A percentile compares a stretch with the other conserved stretches of the same genome.
Conservation (phyloP, 2,888 invertebrate species). For the Ptychoptera contaminata region DNA sequence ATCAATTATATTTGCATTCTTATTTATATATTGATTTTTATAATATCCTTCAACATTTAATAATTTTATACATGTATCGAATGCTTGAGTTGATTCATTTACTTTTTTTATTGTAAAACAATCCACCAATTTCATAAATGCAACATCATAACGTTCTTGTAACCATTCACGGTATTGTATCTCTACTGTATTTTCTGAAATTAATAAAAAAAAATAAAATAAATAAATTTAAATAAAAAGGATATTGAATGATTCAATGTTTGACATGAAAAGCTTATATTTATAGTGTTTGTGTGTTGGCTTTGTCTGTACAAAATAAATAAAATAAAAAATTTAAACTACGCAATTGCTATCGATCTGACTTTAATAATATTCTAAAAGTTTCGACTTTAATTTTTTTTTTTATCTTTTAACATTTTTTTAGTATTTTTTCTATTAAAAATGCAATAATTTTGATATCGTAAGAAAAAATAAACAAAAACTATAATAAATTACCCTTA, state of each 20-base stretch:
- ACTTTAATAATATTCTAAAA: too few relatives aligned
- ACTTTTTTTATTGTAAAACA: conserved; percentile 38
- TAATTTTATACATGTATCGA: conserved; percentile 57
- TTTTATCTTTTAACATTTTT: too few relatives aligned
- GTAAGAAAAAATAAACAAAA: neutral
- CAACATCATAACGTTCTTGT: conserved; percentile 49
- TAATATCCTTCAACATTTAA: conserved; percentile 54
- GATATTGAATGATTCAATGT: too few relatives aligned
- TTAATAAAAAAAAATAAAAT: conserved; percentile 5
- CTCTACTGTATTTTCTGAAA: conserved; percentile 38
- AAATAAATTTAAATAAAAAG: neutral
- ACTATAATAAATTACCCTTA: conserved; percentile 25
- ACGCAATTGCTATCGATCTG: too few relatives aligned
- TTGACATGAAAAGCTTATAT: too few relatives aligned
- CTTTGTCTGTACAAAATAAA: neutral
- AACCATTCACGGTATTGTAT: conserved; percentile 52
- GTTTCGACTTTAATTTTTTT: too few relatives aligned
- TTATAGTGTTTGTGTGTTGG: too few relatives aligned
- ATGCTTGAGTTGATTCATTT: conserved; percentile 41
- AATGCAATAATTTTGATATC: too few relatives aligned
- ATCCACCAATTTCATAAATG: conserved; percentile 39
- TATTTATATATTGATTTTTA: conserved; percentile 34
- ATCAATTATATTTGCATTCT: conserved; percentile 19
- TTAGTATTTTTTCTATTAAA: too few relatives aligned
- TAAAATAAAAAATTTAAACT: neutral